These are phyloP conservation scores for Empidonax alnorum DNA, from an alignment of 2,113 vertebrate genomes.

Conservation along the genomic window DNA sequence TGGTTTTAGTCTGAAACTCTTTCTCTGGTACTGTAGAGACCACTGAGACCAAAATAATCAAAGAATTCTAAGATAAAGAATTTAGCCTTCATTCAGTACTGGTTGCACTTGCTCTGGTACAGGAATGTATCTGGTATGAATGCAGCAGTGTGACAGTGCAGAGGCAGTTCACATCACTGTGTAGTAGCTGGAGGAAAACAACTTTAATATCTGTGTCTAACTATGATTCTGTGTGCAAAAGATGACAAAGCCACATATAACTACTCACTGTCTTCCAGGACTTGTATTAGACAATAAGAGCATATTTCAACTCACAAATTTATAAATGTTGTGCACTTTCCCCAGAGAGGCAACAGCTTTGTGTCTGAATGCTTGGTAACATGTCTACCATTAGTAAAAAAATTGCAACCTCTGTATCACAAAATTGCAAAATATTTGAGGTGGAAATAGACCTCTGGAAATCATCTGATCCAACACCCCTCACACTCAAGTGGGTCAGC, in stretches of 20 bases:
- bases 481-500: no score
- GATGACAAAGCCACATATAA: background rate
- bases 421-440: background rate
- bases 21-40: background rate
- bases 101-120: background rate
- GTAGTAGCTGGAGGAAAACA: background rate
- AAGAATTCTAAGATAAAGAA: background rate
- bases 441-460: background rate
- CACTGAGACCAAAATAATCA: background rate
- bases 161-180: background rate
- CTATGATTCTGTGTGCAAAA: background rate
- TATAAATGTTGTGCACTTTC: background rate
- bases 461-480: background rate
- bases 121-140: background rate
- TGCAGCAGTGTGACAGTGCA: background rate
- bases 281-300: background rate
- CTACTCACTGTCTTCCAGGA: background rate
- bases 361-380: background rate
- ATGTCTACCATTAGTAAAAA: background rate
- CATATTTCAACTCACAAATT: background rate
- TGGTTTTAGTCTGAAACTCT: background rate
- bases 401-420: background rate
- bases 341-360: background rate
- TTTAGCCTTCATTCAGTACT: background rate
- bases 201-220: background rate